Base-by-base conservation (phyloP, 2,888 invertebrate species). In the Drosophila falleni region DNA sequence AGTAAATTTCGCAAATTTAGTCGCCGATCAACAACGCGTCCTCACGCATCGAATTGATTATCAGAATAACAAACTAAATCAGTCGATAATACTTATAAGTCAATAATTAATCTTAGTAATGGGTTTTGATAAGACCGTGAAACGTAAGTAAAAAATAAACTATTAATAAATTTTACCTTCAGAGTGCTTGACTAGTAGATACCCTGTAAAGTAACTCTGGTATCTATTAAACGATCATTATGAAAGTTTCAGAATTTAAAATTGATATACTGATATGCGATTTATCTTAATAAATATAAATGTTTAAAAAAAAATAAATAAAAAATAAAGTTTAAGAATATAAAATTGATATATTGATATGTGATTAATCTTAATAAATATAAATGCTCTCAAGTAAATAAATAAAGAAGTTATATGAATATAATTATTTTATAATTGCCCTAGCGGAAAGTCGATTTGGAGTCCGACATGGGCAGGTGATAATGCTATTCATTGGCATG, bases 381-480 rank as follows among this genome's bases (percentile, higher is more conserved):
- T 26, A 26, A 26, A 5, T 26, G 4, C 5, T 13, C 3, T 4
- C 13, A 26, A 3, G 4, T 5, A 26, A 4, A 29, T 29, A n/a
- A 37, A 37, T 37, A 37, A n/a, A 37, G n/a, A 5, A 11, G 1
- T 16, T 16, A 35, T 35, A n/a, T 13, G 5, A 5, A 13, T 16
- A 1, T 11, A 19, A 5, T 41, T 35, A 1, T 1, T 13, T 13
- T 35, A 13, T 23, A 23, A 4, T 35, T 35, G 1, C 9, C 35
- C 23, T 2, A 6, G 46, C 46, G 35, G 29, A 26, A 5, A 6
- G 2, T 13, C n/a, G 15, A 16, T 35, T 56, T 19, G 33, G 44
- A 33, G 33, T 15, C 5, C 56, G 56, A 4, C 33, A 46, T 31
- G 46, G 56, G 23, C 56, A 56, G 23, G 33, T 44, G 10, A 31